Evolutionary conservation across 2,797 vertebrate genomes (phyloP), one percentile per base, ranked within the genome.

Genomic region (Micromesistius poutassou): DNA sequence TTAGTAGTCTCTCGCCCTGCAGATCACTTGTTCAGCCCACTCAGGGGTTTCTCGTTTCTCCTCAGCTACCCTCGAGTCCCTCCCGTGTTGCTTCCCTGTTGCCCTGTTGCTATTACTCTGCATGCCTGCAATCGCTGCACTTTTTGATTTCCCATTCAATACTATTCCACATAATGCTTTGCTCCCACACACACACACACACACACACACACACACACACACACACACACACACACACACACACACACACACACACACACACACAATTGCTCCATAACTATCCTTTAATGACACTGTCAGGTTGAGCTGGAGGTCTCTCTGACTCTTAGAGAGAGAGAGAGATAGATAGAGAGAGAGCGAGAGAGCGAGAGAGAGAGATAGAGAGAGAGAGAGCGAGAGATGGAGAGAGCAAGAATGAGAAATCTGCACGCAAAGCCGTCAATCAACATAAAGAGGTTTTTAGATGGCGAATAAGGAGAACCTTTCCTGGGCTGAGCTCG

Each of bases 391-490:
- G 55, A 62, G 55, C 25, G 55, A 62, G 50, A 13, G 25, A 13
- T 30, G 28, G 68, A 28, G 30, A 71, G 68, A 30, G 68, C 19
- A 12, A 30, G 74, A 46, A 30, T 25, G 19, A 22, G 74, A 75
- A 66, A 80, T 70, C 40, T 38, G 75, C 46, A 85, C 84, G 77
- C 35, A 72, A 77, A 83, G 76, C 79, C 74, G 79, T 88, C 81
- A 79, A 78, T 91, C 90, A 88, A 50, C 79, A 74, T 80, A 74
- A 82, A 83, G 82, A 87, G 76, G 79, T 84, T 80, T 86, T 81
- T 77, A 83, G 76, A 79, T 73, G 72, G 82, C 76, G 82, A 82
- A 85, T 85, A 79, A 87, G 76, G 74, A 85, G 83, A 25, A 70
- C 74, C 81, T 84, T 85, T 75, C 75, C 77, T 80, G 79, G 55